Base-by-base conservation (phyloP, 2,797 vertebrate genomes). In the Coreius guichenoti region DNA sequence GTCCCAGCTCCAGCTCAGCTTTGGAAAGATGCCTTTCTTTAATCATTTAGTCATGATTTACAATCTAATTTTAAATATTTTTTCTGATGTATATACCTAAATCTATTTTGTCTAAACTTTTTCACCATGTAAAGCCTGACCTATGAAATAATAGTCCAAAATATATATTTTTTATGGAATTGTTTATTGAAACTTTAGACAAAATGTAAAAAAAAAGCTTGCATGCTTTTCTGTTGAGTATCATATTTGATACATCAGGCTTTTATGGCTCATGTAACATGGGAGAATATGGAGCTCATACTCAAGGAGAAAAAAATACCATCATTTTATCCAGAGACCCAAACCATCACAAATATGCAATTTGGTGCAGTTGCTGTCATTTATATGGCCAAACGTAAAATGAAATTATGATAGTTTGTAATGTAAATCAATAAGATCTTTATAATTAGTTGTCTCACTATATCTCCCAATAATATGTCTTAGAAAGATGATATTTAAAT, bases 1-100 rank as follows among this genome's bases (percentile, higher is more conserved):
- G 88, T 1, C 94, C 94, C 77, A 96, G 81, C 9, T 96, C 96
- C 80, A 95, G 74, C 31, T 96, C 96, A 75, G 94, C 93, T 94
- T 82, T 85, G 0, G 51, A 39, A 26, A 74, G 13, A 63, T 11
- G 8, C 12, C 12, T 36, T 36, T 51, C 63, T 81, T 19, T 5
- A 47, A 68, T 54, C 4, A 80, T 17, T 51, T n/a, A 16, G 63
- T 26, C 17, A 36, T 23, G 11, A 31, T 36, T 51, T 21, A 1
- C 8, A 17, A 61, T 39, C 31, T 17, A 5, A 43, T 58, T 39
- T 61, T 1, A 16, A n/a, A 36, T 56, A 54, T 54, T 4, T 76
- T 11, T 21, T 76, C 17, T 23, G 33, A 19, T 16, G 43, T 26
- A 29, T 6, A 58, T n/a, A n/a, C 4, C 31, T n/a, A 6, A 56